phyloP scores from a whole-genome alignment of 2,113 vertebrate species.

The Oxygymnocypris stewartii region DNA sequence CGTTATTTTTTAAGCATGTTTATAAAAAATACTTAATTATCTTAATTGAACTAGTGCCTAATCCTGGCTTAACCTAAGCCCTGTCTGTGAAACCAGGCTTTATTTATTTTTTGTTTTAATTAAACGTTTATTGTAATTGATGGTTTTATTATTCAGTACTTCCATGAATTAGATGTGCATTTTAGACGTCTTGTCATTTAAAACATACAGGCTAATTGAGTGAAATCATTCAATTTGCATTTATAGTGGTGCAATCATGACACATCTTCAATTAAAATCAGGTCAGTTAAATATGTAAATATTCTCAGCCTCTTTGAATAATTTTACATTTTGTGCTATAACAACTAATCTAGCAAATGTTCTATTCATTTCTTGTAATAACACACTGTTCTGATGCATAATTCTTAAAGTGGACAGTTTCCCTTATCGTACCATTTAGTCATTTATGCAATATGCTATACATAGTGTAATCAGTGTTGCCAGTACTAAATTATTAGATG shows the following conservation, averaged over 20 bases:
- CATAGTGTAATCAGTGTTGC: neutral
- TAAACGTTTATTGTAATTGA: neutral
- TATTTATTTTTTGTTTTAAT: too few relatives aligned
- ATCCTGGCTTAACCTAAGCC: too few relatives aligned
- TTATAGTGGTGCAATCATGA: neutral
- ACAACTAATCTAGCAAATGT: neutral
- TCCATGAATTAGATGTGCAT: neutral
- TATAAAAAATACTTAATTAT: too few relatives aligned
- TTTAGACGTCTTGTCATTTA: neutral
- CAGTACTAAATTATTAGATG: neutral
- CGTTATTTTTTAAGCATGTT: too few relatives aligned
- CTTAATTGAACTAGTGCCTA: too few relatives aligned
- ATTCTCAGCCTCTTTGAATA: neutral
- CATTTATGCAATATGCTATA: neutral
- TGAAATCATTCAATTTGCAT: neutral
- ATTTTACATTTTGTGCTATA: neutral
- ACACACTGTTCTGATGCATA: neutral
- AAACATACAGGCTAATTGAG: neutral
- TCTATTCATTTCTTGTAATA: neutral
- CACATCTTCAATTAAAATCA: too few relatives aligned
- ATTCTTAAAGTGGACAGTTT: neutral
- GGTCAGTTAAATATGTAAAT: neutral
- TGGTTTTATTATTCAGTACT: neutral
- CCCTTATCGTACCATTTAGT: neutral
- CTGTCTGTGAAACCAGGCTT: too few relatives aligned